Base-by-base conservation (phyloP, 2,113 vertebrate species). In the Haliaeetus leucogaster region DNA sequence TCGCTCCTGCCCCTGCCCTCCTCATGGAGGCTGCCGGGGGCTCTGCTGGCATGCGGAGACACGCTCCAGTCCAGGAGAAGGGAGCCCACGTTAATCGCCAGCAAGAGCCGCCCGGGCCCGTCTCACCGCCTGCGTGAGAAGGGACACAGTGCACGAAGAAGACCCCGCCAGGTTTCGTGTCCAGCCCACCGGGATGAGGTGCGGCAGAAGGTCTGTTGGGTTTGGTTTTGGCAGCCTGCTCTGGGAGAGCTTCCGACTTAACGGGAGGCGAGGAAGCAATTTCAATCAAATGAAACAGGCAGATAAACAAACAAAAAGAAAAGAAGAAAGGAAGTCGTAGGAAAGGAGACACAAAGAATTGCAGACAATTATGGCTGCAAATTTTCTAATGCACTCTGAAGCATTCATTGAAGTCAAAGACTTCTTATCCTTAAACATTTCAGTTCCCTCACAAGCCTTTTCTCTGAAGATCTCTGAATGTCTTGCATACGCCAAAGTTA, bases 281-380 rank as follows among this genome's bases (percentile, higher is more conserved):
- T 94, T 93, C 92, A 94, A 82, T 92, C 81, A 85, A 93, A 95
- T 62, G 63, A 42, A 96, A 59, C 25, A 16, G 82, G 61, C 65
- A 82, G 86, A 96, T 74, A 95, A 89, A 82, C 62, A 92, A 94
- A 89, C 62, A 94, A 72, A 92, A 93, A 86, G 27, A 62, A 63
- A 63, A 78, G 63, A 88, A 58, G 52, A 95, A 87, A 87, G 85
- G 82, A 77, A 95, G 66, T 70, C 2, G 2, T 58, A 77, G n/a
- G 43, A 80, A 93, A 82, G 65, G 70, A 88, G 71, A 89, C 56
- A 48, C 76, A 83, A 83, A 93, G 90, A 87, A 63, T 59, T 14
- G 8, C 58, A 93, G 73, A 23, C 43, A 82, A 53, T 95, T 82
- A 86, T 47, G 84, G 92, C 84, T 91, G 81, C 76, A 78, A 43